phyloP scores from a whole-genome alignment of 23 tunicate species.

The Pegea sp. region DNA sequence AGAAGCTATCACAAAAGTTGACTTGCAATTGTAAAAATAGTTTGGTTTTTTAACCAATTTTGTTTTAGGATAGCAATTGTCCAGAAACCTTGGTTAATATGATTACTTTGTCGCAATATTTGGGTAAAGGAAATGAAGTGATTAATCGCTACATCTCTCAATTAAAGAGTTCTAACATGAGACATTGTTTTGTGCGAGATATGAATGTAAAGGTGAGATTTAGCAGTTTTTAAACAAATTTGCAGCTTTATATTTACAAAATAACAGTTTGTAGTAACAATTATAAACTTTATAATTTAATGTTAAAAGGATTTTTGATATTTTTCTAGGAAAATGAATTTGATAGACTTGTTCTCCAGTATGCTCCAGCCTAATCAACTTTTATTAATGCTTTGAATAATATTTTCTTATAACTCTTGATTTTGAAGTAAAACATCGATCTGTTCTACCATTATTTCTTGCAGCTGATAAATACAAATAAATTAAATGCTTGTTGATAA shows the following conservation, averaged over 20 bases:
- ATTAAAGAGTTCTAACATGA: slow-evolving; percentile 58
- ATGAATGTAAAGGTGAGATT: slow-evolving; percentile 24
- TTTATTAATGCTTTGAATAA: too few species aligned
- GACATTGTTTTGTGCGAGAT: slow-evolving; percentile 43
- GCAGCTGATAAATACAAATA: too few species aligned
- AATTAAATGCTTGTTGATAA: too few species aligned
- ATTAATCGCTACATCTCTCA: slow-evolving; percentile 60
- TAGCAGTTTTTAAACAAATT: too few species aligned
- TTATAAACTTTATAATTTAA: neutral
- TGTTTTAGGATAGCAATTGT: slow-evolving; percentile 51
- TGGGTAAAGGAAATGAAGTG: slow-evolving; percentile 59
- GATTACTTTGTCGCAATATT: slow-evolving; percentile 56
- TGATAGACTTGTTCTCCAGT: slow-evolving; percentile 51
- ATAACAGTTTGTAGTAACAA: neutral
- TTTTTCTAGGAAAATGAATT: slow-evolving; percentile 64
- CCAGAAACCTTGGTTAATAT: slow-evolving; percentile 81
- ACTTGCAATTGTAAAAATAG: neutral
- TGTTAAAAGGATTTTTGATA: neutral
- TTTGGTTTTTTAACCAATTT: neutral
- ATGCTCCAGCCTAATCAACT: slow-evolving; percentile 77
- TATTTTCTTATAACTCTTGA: too few species aligned
- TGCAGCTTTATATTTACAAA: too few species aligned
- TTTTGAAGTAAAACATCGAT: too few species aligned
- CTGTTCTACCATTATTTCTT: too few species aligned
- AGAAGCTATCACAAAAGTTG: slow-evolving; percentile 54